Evolutionary conservation across 2,888 invertebrate species (phyloP).

Genomic region (Dilophus febrilis): DNA sequence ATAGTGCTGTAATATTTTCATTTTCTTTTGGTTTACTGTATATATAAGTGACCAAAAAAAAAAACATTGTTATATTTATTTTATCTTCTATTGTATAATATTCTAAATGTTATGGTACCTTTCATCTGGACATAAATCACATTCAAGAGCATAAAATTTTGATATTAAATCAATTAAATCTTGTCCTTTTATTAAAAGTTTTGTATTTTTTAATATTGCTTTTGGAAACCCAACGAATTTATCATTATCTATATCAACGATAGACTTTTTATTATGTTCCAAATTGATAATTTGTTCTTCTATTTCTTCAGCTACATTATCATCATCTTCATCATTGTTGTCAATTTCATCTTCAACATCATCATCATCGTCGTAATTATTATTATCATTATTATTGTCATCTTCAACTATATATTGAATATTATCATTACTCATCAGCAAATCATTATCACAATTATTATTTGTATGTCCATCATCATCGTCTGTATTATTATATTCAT

Average conservation of each 20-base stretch:
- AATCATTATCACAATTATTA: no score
- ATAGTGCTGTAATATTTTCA: conserved; percentile 6
- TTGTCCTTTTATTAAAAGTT: conserved; percentile 10
- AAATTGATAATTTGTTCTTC: not conserved
- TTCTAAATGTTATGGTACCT: not conserved
- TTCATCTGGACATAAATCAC: conserved; percentile 8
- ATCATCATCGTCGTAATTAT: not conserved
- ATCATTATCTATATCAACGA: not conserved
- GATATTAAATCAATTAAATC: conserved; percentile 10
- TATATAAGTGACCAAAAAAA: not conserved
- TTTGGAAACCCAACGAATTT: conserved; percentile 8
- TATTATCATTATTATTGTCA: no score
- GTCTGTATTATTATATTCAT: no score
- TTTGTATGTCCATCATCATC: no score
- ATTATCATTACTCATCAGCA: no score
- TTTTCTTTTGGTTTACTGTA: conserved; percentile 1
- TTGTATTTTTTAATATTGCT: conserved; percentile 10
- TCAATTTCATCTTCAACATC: not conserved
- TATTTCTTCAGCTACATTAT: not conserved
- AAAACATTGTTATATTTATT: no score
- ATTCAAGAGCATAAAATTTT: conserved; percentile 12
- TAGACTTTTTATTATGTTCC: not conserved
- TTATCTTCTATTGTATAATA: no score
- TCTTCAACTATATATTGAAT: no score
- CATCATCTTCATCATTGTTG: not conserved